A percentile compares a stretch with the other conserved stretches of the same genome.
Conservation (phyloP, 2,888 invertebrate genomes). For the Drosophila greeni region DNA sequence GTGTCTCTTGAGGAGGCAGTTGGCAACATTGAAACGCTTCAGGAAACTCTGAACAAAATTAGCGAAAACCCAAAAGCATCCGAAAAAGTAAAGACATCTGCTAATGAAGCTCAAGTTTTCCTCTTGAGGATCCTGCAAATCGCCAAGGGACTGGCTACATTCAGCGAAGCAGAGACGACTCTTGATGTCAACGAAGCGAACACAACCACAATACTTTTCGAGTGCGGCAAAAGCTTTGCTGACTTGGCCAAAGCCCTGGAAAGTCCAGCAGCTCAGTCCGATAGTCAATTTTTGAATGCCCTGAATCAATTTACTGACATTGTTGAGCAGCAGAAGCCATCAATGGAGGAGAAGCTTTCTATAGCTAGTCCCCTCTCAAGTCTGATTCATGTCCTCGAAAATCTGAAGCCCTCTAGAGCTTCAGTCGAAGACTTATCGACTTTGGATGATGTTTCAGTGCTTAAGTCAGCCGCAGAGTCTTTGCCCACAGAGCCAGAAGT, state of each 20-base stretch:
- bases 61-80: slow-evolving; percentile 43
- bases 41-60: slow-evolving; percentile 57
- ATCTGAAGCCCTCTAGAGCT: slow-evolving; percentile 47
- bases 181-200: slow-evolving; percentile 57
- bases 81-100: slow-evolving; percentile 31
- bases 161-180: slow-evolving; percentile 56
- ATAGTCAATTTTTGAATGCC: slow-evolving; percentile 45
- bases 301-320: slow-evolving; percentile 53
- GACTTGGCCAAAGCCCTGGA: slow-evolving; percentile 56
- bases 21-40: slow-evolving; percentile 75
- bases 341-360: slow-evolving; percentile 41
- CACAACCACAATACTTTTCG: slow-evolving; percentile 53
- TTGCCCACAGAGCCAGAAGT: slow-evolving; percentile 57
- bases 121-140: slow-evolving; percentile 56
- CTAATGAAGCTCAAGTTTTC: slow-evolving; percentile 54
- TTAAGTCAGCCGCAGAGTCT: slow-evolving; percentile 81
- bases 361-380: slow-evolving; percentile 75
- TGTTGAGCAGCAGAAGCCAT: slow-evolving; percentile 50
- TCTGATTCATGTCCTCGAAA: slow-evolving; percentile 74
- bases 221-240: slow-evolving; percentile 62
- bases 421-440: slow-evolving; percentile 74
- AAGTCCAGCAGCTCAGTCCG: slow-evolving; percentile 24
- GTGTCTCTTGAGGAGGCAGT: slow-evolving; percentile 74
- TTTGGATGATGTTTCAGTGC: slow-evolving; percentile 81
- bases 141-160: slow-evolving; percentile 55